phyloP scores from a whole-genome alignment of 1,140 invertebrate genomes.

The Apis florea region DNA sequence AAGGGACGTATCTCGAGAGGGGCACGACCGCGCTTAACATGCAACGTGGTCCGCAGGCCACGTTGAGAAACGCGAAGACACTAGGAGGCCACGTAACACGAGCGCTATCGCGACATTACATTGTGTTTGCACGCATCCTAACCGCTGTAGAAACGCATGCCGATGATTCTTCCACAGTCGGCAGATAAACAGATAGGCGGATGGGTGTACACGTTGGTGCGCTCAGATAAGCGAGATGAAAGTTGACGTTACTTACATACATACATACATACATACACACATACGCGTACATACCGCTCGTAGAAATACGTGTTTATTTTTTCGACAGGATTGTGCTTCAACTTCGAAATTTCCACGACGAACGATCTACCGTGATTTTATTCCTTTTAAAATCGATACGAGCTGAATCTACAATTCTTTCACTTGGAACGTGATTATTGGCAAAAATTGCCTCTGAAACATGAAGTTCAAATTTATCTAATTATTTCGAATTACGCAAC shows the following conservation, averaged over 20 bases:
- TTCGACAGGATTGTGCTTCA: too few species aligned
- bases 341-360: too few species aligned
- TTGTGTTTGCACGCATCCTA: conserved; percentile 66
- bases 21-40: conserved; percentile 17
- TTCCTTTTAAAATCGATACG: too few species aligned
- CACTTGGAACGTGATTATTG: too few species aligned
- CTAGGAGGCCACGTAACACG: conserved; percentile 50
- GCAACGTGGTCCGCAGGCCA: conserved; percentile 4
- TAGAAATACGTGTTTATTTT: too few species aligned
- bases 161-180: conserved; percentile 62
- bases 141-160: conserved; percentile 60
- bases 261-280: too few species aligned
- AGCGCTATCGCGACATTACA: conserved; percentile 61
- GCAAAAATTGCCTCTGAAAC: too few species aligned
- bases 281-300: too few species aligned
- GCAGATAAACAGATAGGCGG: conserved; percentile 65
- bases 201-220: conserved; percentile 66
- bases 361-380: too few species aligned
- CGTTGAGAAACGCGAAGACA: conserved; percentile 45
- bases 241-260: conserved; percentile 40
- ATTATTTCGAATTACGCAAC: background rate
- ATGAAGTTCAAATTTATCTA: too few species aligned
- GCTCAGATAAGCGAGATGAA: conserved; percentile 59
- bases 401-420: too few species aligned
- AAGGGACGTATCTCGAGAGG: background rate